Evolutionary conservation across 2,113 vertebrate genomes (phyloP).

Genomic region (Tapirus terrestris): DNA sequence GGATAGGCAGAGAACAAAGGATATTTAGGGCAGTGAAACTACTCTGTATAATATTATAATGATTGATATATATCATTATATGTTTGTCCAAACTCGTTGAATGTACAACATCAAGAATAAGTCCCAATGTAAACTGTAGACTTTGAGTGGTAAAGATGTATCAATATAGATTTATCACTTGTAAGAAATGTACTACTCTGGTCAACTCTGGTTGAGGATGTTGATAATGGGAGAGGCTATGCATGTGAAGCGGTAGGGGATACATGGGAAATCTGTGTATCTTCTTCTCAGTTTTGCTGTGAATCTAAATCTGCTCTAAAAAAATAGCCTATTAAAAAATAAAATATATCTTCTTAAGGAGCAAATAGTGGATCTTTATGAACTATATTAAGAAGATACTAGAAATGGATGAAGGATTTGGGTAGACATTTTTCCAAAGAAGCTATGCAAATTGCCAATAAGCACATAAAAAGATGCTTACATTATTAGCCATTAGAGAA

Average conservation of each 20-base stretch:
- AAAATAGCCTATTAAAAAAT: not conserved
- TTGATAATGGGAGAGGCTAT: not conserved
- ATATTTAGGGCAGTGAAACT: not conserved
- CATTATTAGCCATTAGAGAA: not conserved
- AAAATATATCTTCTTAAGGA: not conserved
- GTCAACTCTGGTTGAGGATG: not conserved
- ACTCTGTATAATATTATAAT: not conserved
- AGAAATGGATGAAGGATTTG: constrained; percentile 29
- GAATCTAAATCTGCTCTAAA: not conserved
- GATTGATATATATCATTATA: not conserved
- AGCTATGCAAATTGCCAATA: not conserved
- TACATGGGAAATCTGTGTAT: not conserved
- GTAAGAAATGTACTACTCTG: not conserved
- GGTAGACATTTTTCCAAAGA: not conserved
- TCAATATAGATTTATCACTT: not conserved
- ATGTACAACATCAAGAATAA: not conserved
- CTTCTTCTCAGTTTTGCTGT: not conserved
- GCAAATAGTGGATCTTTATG: constrained; percentile 72
- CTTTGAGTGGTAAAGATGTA: not conserved
- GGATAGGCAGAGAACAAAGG: not conserved
- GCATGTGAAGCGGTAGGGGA: not conserved
- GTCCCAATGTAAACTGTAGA: not conserved
- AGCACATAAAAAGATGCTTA: not conserved
- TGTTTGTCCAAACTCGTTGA: not conserved
- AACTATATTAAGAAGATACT: constrained; percentile 71